Evolutionary conservation across 1,140 invertebrate species (phyloP).

Genomic region (Matsumurasca onukii): DNA sequence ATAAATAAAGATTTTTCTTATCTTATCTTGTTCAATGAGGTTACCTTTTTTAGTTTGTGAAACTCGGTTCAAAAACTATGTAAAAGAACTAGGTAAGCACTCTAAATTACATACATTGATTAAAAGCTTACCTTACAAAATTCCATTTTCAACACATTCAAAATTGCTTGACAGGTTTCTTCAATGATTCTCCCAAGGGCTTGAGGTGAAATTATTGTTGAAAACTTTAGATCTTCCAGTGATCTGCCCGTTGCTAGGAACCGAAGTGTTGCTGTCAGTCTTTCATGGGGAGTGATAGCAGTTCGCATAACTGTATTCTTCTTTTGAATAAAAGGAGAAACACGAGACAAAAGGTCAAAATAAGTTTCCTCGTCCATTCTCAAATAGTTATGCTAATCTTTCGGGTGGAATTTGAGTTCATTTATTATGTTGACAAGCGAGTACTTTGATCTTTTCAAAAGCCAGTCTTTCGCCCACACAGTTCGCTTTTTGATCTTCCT

Average conservation of each 20-base stretch:
- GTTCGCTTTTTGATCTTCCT: background rate
- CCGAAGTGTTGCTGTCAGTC: constrained; percentile 43
- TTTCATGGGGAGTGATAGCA: background rate
- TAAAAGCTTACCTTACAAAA: background rate
- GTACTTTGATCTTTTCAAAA: background rate
- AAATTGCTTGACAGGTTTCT: constrained; percentile 32
- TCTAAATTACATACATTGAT: too few relatives aligned
- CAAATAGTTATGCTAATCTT: background rate
- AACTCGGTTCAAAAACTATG: too few relatives aligned
- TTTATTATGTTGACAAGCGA: background rate
- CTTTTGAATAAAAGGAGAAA: background rate
- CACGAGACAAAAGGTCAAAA: constrained; percentile 7
- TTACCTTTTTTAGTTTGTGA: too few relatives aligned
- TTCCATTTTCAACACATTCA: background rate
- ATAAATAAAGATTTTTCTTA: too few relatives aligned
- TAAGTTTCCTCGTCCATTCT: background rate
- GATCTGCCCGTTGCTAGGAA: constrained; percentile 37
- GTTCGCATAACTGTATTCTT: constrained; percentile 2
- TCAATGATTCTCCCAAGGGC: constrained; percentile 41
- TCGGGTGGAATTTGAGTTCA: background rate
- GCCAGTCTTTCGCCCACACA: background rate
- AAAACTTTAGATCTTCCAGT: constrained; percentile 44
- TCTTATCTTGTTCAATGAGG: too few relatives aligned
- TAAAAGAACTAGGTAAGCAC: too few relatives aligned
- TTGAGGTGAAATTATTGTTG: constrained; percentile 47